Base-by-base conservation (phyloP, 2,113 vertebrate species). In the Mormyrus lacerda region DNA sequence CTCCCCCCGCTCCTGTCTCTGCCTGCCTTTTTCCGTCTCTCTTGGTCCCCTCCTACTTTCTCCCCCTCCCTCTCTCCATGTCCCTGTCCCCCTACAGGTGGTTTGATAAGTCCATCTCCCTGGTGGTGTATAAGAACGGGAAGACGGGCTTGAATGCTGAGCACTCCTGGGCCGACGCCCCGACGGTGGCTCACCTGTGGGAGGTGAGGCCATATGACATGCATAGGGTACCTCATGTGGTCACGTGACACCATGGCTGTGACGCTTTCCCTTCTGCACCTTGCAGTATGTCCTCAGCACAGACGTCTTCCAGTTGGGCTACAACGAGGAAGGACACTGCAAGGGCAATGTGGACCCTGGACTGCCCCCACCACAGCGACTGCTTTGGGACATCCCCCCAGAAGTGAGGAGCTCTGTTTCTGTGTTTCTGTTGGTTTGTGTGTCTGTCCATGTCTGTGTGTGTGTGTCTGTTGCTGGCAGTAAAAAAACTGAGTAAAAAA, bases 51-150 rank as follows among this genome's bases (percentile, higher is more conserved):
- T 76, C 11, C 69, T 24, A 13, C 10, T 73, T 31, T 73, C 4
- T 73, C 31, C n/a, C 27, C 65, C 27, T 73, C 27, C 31, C 15
- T 39, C 69, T 39, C 5, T 76, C 13, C 5, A 35, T 76, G 31
- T 31, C 27, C 65, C 45, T 50, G 31, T 58, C 19, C 44, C 89
- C 50, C 0, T 65, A 3, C 93, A 98, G 97, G 89, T 98, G 97
- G 97, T 97, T 97, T 90, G 97, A 98, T 92, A 98, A 98, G 91
- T 98, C 97, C 5, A 97, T 98, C 94, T 97, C 96, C 1, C 91
- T 98, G 0, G 94, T 98, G 4, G 93, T 98, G 89, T 98, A 96
- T 93, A 96, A 96, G 93, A 97, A 97, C 0, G 97, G 97, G 58
- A 98, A 97, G 94, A 94, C 92, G 1, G 97, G 97, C 0, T 91